A percentile compares a stretch with the other conserved stretches of the same genome.
Evolutionary conservation across 2,888 invertebrate genomes (phyloP).

Genomic region (Microplitis manilae): DNA sequence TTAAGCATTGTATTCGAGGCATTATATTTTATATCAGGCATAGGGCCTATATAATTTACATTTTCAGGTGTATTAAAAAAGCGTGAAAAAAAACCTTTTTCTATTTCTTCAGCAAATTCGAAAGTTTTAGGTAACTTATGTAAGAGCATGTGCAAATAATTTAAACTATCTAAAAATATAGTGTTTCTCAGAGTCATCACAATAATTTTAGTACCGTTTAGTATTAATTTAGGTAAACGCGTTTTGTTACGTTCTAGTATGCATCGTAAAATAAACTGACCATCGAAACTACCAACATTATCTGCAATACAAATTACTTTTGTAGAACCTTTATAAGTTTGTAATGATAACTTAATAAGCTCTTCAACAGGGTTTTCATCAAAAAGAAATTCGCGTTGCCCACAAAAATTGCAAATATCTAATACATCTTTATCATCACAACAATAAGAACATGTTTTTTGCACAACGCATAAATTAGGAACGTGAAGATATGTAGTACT

Average conservation of each 20-base stretch:
- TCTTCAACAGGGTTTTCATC: too few species aligned
- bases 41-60: neutral
- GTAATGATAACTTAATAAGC: neutral
- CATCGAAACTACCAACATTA: neutral
- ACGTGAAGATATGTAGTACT: neutral
- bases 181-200: neutral
- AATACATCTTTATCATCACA: neutral
- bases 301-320: neutral
- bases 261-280: too few species aligned
- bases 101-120: too few species aligned
- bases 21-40: neutral
- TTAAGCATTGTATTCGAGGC: neutral
- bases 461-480: neutral
- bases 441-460: neutral
- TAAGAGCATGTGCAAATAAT: too few species aligned
- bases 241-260: neutral
- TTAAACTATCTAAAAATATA: too few species aligned
- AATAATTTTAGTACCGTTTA: neutral
- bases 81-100: slow-evolving; percentile 1
- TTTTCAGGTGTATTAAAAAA: slow-evolving; percentile 3
- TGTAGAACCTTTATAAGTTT: neutral
- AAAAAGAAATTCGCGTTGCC: too few species aligned
- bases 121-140: too few species aligned
- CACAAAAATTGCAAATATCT: too few species aligned
- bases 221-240: neutral